Evolutionary conservation across 2,797 vertebrate species (phyloP), one percentile per base, ranked within the genome.

Genomic region (Cheirogaleus major): DNA sequence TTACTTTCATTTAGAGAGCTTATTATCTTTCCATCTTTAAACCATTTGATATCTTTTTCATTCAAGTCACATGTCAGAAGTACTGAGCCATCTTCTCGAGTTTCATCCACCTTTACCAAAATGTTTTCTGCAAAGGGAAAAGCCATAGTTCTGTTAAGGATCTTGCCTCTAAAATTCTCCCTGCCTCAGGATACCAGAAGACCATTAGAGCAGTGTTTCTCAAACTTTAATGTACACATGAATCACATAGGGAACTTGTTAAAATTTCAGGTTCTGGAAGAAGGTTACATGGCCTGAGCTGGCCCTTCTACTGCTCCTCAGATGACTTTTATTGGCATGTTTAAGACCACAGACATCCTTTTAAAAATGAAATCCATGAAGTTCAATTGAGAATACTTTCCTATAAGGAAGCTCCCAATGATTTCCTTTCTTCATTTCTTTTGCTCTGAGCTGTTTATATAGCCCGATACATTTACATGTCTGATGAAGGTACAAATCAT

Each of bases 1-100:
- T 72, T 48, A 25, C 2, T 69, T 78, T 0, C 1, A 27, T 22
- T 15, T 17, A 1, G 5, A 3, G 12, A 1, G 13, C 0, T 35
- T 50, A 85, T 80, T 55, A n/a, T 5, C n/a, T 22, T 25, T 4
- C 38, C 75, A 25, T 97, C 89, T 96, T 97, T 93, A 76, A 88
- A 5, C 97, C 96, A 98, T 17, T 0, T 18, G 32, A 97, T 25
- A 45, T 10, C 0, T 35, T 32, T 1, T 0, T 7, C 59, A 35
- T 35, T 0, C 32, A 75, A 13, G 2, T 3, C 2, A 76, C 98
- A 98, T n/a, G 1, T 96, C 88, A 98, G 86, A 95, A 81, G 17
- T 43, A 96, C 97, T 0, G 45, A 95, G 6, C 90, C 97, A 55
- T 98, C 97, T 72, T 96, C 97, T 95, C 0, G 95, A 61, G 22